A percentile compares a stretch with the other conserved stretches of the same genome.
Conservation (phyloP, 1,140 invertebrate genomes). For the Ceratosolen fusciceps region DNA sequence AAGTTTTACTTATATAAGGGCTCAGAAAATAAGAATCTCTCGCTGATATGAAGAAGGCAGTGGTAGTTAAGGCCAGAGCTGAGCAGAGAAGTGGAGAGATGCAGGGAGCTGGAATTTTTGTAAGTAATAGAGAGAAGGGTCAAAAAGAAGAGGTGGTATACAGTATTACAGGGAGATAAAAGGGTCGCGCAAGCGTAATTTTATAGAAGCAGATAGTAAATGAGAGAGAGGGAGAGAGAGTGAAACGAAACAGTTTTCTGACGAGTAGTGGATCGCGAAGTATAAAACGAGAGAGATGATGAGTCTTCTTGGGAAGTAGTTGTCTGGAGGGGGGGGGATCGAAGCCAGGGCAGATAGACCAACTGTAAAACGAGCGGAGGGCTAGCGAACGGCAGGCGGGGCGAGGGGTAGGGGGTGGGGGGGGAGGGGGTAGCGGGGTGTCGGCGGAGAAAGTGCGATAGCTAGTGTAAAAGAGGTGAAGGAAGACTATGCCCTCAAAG, state of each 20-base stretch:
- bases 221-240: neutral
- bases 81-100: neutral
- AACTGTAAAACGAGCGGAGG: conserved; percentile 23
- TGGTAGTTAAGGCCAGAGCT: no score
- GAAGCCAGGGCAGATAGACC: conserved; percentile 12
- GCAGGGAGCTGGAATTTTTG: neutral
- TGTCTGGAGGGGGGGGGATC: conserved; percentile 8
- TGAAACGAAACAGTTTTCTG: neutral
- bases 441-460: neutral
- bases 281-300: conserved; percentile 52
- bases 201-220: conserved; percentile 37
- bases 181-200: conserved; percentile 53
- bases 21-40: no score
- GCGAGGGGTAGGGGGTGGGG: neutral
- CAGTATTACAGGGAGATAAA: conserved; percentile 26
- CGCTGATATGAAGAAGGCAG: no score
- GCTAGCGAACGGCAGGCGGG: neutral
- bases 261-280: conserved; percentile 38
- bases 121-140: neutral
- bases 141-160: neutral
- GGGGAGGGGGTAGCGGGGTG: no score
- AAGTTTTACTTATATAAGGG: no score
- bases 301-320: conserved; percentile 27
- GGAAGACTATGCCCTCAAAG: conserved; percentile 62
- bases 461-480: conserved; percentile 50